Percentiles rank a stretch among this genome's conserved stretches.
Evolutionary conservation across 2,113 vertebrate species (phyloP).

Genomic region (Oncorhynchus masou): DNA sequence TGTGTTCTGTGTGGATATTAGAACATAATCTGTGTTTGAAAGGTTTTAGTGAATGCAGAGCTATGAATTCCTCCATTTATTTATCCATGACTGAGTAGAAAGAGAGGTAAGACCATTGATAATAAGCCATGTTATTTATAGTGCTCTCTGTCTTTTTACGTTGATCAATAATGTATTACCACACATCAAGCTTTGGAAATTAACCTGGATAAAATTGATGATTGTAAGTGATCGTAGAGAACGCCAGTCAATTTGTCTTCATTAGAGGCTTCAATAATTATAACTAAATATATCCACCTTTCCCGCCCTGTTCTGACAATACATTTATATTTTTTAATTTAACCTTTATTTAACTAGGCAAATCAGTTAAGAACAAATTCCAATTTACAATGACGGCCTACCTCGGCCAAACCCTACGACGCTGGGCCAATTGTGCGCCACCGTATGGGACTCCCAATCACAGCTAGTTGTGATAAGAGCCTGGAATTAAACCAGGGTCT

Average conservation of each 20-base stretch:
- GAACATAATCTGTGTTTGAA: constrained; percentile 10
- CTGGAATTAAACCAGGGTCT: no score
- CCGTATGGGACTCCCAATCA: no score
- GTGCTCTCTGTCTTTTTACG: constrained; percentile 51
- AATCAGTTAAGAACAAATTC: no score
- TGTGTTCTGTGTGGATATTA: background rate
- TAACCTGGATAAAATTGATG: constrained; percentile 62
- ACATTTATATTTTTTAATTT: background rate
- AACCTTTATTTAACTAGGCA: no score
- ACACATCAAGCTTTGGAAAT: constrained; percentile 67
- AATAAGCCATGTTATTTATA: constrained; percentile 60
- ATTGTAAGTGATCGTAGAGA: constrained; percentile 39
- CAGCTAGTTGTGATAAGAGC: no score
- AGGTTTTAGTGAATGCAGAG: constrained; percentile 27
- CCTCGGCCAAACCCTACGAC: no score
- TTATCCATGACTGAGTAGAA: constrained; percentile 23
- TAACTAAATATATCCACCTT: background rate
- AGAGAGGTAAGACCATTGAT: constrained; percentile 42
- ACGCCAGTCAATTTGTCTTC: constrained; percentile 54
- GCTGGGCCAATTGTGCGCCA: no score
- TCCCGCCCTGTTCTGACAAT: background rate
- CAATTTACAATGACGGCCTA: no score
- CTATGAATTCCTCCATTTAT: constrained; percentile 23
- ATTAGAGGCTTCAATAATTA: constrained; percentile 23
- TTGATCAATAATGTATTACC: constrained; percentile 70